These are phyloP conservation scores for Hylaea fasciaria DNA, from an alignment of 2,888 invertebrate genomes.

Conservation along the genomic window DNA sequence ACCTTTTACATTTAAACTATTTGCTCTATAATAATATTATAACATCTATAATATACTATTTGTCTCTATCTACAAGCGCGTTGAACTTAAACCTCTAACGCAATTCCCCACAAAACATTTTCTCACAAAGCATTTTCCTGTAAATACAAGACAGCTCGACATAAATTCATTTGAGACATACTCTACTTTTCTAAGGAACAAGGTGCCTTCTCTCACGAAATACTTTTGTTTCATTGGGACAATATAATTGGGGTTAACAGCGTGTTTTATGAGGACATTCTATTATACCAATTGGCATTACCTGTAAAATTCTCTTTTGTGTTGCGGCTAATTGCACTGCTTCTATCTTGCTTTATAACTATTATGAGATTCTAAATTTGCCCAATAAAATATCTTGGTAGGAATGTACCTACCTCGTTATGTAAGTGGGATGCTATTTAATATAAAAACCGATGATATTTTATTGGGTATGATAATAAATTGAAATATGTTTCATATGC, in stretches of 20 bases:
- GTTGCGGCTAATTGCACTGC: conserved; percentile 2
- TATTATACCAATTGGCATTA: background rate
- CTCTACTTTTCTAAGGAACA: conserved; percentile 1
- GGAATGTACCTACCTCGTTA: background rate
- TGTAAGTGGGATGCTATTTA: background rate
- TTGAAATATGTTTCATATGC: too few relatives aligned
- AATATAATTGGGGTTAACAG: conserved; percentile 2
- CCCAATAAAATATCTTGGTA: background rate
- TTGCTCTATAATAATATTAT: too few relatives aligned
- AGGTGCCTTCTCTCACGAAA: background rate
- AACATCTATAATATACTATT: too few relatives aligned
- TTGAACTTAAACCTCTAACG: background rate
- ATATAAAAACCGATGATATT: background rate
- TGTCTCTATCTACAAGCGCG: too few relatives aligned
- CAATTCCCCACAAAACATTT: background rate
- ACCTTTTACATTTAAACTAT: too few relatives aligned
- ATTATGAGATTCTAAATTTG: background rate
- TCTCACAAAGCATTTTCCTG: conserved; percentile 1
- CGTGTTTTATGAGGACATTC: conserved; percentile 9
- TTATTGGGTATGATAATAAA: too few relatives aligned
- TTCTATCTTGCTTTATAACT: conserved; percentile 4
- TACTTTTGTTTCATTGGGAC: background rate
- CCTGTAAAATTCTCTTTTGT: background rate
- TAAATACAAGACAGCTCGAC: background rate
- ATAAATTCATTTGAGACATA: background rate